Evolutionary conservation across 2,797 vertebrate genomes (phyloP).

Genomic region (Oreochromis grahami): DNA sequence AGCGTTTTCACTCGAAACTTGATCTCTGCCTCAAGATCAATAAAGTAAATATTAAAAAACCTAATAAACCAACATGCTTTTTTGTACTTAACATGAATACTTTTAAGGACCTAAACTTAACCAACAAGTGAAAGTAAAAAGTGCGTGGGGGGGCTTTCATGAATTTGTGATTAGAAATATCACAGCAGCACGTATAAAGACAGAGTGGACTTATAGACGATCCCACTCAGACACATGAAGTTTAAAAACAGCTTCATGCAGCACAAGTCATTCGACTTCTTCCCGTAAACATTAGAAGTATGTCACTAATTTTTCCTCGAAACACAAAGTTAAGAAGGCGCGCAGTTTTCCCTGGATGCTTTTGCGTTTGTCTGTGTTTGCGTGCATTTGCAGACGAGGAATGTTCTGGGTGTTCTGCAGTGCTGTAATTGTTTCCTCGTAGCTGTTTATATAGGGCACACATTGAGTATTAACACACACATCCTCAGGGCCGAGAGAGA

Average conservation of each 20-base stretch:
- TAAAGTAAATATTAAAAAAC: not conserved
- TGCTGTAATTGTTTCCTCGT: not conserved
- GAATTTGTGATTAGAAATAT: not conserved
- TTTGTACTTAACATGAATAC: not conserved
- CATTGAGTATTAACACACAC: not conserved
- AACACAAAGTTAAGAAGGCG: not conserved
- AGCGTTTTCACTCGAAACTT: not conserved
- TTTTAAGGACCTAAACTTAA: not conserved
- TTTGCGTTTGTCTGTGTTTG: not conserved
- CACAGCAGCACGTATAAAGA: not conserved
- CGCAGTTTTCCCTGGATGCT: not conserved
- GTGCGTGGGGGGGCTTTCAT: too few relatives aligned
- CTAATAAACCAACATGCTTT: not conserved
- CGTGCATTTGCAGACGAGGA: not conserved
- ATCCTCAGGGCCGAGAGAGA: not conserved
- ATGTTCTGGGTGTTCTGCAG: not conserved
- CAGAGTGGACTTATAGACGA: not conserved
- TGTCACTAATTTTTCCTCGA: not conserved
- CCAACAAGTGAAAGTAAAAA: too few relatives aligned
- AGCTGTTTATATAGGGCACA: slow-evolving; percentile 16
- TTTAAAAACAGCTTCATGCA: not conserved
- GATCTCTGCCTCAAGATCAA: not conserved
- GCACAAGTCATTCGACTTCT: not conserved
- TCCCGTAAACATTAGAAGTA: not conserved
- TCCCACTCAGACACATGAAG: not conserved